Conservation (phyloP, 1,140 invertebrate genomes). For the Leptestheria dahalacensis region DNA sequence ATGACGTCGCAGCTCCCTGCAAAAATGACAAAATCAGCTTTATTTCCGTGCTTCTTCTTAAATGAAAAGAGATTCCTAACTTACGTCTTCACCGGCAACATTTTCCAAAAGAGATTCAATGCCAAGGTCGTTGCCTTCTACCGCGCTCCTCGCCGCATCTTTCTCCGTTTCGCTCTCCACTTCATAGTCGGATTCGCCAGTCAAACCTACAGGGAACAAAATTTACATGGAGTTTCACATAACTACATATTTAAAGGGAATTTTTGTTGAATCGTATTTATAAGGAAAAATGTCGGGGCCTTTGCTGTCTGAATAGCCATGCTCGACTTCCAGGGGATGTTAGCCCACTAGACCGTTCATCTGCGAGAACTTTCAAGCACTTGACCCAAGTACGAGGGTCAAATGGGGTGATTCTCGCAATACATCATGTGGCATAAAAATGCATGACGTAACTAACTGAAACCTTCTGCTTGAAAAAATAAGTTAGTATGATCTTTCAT, state of each 20-base stretch:
- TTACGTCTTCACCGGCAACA: conserved; percentile 17
- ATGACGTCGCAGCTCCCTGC: conserved; percentile 12
- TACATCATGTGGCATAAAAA: not conserved
- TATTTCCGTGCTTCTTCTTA: no score
- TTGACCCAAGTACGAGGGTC: not conserved
- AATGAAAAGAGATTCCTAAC: no score
- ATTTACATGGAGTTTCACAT: not conserved
- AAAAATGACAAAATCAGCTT: no score
- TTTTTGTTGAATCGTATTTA: no score
- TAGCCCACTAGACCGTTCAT: not conserved
- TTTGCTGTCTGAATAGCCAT: not conserved
- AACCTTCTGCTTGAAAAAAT: no score
- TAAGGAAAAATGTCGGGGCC: not conserved
- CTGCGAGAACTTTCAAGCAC: not conserved
- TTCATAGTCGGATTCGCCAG: conserved; percentile 17
- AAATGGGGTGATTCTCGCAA: not conserved
- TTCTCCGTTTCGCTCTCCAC: conserved; percentile 30
- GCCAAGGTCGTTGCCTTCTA: conserved; percentile 36
- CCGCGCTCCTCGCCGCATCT: conserved; percentile 28
- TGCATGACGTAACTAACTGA: no score
- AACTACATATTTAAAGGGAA: no score
- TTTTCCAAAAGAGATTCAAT: conserved; percentile 44
- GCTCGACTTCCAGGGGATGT: not conserved
- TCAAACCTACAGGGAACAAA: not conserved
- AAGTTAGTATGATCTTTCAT: no score